phyloP scores from a whole-genome alignment of 2,113 vertebrate species.

The Xiphias gladius region DNA sequence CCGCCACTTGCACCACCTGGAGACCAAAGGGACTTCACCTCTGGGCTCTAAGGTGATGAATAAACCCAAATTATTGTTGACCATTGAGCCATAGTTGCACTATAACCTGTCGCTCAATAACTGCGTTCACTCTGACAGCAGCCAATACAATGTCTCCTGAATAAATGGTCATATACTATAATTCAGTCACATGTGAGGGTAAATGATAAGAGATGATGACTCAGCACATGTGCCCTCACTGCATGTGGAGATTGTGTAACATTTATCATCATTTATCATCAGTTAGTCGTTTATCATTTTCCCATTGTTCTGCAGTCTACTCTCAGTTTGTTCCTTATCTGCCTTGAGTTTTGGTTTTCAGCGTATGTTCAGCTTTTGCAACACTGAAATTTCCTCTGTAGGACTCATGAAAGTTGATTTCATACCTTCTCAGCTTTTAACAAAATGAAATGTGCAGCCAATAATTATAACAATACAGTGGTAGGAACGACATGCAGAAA shows the following conservation, averaged over 20 bases:
- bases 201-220: neutral
- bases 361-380: neutral
- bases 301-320: neutral
- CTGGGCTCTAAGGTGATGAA: slow-evolving; percentile 39
- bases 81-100: slow-evolving; percentile 55
- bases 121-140: slow-evolving; percentile 18
- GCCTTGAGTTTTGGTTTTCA: neutral
- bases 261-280: too few relatives aligned
- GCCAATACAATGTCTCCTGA: neutral
- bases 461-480: neutral
- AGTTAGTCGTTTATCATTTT: too few relatives aligned
- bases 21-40: slow-evolving; percentile 46
- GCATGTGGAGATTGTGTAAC: neutral
- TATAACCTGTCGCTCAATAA: slow-evolving; percentile 42
- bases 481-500: neutral
- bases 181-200: neutral
- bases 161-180: neutral
- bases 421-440: slow-evolving; percentile 13
- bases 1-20: slow-evolving; percentile 70
- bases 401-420: slow-evolving; percentile 20
- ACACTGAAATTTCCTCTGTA: neutral
- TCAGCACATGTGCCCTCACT: neutral
- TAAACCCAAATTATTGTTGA: slow-evolving; percentile 59
- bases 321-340: neutral
- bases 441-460: slow-evolving; percentile 11